Evolutionary conservation across 2,113 vertebrate species (phyloP).

Genomic region (Microcebus tavaratra): DNA sequence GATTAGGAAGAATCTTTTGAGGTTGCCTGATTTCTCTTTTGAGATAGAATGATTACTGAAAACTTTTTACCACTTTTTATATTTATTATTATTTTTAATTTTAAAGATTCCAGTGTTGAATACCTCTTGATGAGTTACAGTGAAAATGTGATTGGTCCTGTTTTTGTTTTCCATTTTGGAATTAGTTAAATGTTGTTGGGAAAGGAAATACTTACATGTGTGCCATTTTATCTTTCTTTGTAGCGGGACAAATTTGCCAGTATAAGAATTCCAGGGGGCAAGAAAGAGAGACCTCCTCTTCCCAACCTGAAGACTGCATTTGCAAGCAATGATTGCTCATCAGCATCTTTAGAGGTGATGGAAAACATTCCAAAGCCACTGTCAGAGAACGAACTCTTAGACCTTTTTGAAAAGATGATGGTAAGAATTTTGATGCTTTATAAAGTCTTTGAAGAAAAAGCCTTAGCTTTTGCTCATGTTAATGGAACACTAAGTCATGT

Average conservation of each 20-base stretch:
- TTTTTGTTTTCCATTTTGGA: not conserved
- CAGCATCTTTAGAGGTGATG: constrained; percentile 81
- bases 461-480: constrained; percentile 6
- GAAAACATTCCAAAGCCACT: constrained; percentile 87
- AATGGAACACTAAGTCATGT: not conserved
- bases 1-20: not conserved
- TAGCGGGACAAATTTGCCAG: constrained; percentile 94
- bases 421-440: constrained; percentile 80
- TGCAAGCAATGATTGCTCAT: constrained; percentile 80
- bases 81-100: not conserved
- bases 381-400: constrained; percentile 90
- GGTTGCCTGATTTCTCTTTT: not conserved
- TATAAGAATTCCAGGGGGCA: constrained; percentile 92
- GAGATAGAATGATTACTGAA: not conserved
- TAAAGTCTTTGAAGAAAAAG: not conserved
- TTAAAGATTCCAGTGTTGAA: not conserved
- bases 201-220: constrained; percentile 16
- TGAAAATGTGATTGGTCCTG: not conserved
- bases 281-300: constrained; percentile 89
- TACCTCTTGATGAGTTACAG: not conserved
- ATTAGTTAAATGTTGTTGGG: not conserved
- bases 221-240: constrained; percentile 64
- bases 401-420: constrained; percentile 98
- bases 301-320: constrained; percentile 83
- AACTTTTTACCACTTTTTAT: not conserved